Evolutionary conservation across 2,797 vertebrate genomes (phyloP).

Genomic region (Cercopithecus diana): DNA sequence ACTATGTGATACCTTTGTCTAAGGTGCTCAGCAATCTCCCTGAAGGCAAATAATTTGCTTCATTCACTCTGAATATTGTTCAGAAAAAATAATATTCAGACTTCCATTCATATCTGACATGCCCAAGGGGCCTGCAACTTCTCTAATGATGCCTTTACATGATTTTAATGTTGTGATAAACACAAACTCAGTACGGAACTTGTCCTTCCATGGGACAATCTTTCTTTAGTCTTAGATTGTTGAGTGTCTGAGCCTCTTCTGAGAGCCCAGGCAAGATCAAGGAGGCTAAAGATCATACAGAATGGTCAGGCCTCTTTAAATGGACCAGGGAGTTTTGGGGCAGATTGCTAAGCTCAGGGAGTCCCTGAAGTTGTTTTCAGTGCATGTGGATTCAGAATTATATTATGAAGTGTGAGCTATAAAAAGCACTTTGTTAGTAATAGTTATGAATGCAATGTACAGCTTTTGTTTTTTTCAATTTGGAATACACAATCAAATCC

Average conservation of each 20-base stretch:
- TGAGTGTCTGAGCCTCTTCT: background rate
- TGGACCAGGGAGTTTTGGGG: background rate
- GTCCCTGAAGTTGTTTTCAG: background rate
- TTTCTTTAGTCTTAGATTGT: background rate
- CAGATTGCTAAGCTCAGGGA: background rate
- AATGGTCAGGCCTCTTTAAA: background rate
- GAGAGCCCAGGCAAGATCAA: background rate
- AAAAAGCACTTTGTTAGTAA: background rate
- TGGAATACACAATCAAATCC: background rate
- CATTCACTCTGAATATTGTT: background rate
- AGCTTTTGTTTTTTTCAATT: background rate
- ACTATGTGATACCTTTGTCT: constrained; percentile 14
- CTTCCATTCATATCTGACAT: background rate
- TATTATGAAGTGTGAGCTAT: background rate
- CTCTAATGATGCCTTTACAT: background rate
- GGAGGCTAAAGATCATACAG: background rate
- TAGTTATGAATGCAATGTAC: background rate
- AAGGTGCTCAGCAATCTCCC: background rate
- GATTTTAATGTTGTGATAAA: background rate
- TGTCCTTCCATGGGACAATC: background rate
- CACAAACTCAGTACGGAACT: background rate
- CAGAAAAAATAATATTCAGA: background rate
- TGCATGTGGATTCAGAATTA: background rate
- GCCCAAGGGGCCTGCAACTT: background rate
- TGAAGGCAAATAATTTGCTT: background rate